A percentile compares a stretch with the other conserved stretches of the same genome.
Evolutionary conservation across 2,113 vertebrate species (phyloP).

Genomic region (Lucifuga dentata): DNA sequence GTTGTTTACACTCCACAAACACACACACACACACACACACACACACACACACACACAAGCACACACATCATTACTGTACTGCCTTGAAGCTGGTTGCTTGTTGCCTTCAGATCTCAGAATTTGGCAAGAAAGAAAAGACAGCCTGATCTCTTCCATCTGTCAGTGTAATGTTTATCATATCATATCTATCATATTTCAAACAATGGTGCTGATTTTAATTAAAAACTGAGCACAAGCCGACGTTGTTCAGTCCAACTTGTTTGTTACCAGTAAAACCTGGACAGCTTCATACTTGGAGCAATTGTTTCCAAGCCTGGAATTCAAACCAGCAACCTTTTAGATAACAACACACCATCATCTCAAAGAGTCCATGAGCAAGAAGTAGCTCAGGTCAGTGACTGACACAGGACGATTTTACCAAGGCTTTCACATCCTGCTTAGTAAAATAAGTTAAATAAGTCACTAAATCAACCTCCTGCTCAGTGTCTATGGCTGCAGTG

Average conservation of each 20-base stretch:
- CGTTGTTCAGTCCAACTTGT: neutral
- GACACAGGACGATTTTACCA: too few relatives aligned
- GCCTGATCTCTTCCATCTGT: conserved; percentile 25
- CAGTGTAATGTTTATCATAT: conserved; percentile 1
- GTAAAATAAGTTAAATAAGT: too few relatives aligned
- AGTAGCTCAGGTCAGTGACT: too few relatives aligned
- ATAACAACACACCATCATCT: too few relatives aligned
- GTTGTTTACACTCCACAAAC: too few relatives aligned
- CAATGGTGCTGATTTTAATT: conserved; percentile 31
- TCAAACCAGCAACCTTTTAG: too few relatives aligned
- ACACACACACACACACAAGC: conserved; percentile 10
- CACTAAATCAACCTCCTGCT: too few relatives aligned
- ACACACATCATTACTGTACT: conserved; percentile 9
- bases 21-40: neutral
- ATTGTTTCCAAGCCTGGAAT: too few relatives aligned
- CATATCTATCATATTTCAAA: conserved; percentile 50
- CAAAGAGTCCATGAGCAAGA: too few relatives aligned
- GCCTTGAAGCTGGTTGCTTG: neutral
- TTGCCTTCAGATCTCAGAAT: conserved; percentile 29
- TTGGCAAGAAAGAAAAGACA: conserved; percentile 47
- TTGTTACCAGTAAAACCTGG: neutral
- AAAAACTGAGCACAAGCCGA: neutral
- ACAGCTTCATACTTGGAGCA: too few relatives aligned
- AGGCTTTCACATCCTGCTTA: too few relatives aligned
- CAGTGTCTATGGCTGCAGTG: too few relatives aligned